Conservation (phyloP, 2,888 invertebrate species). For the Drosophila birchii region DNA sequence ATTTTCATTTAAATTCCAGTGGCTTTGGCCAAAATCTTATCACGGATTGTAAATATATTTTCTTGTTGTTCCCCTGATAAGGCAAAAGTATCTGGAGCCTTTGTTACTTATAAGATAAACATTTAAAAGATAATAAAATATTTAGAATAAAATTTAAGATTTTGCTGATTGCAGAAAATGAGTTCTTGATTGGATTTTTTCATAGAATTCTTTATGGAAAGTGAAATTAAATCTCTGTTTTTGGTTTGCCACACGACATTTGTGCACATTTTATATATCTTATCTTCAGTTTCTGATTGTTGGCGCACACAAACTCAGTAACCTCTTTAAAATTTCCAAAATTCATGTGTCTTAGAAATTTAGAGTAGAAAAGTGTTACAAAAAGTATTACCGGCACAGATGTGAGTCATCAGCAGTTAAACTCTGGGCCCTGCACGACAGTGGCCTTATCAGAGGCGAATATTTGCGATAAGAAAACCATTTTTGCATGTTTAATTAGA, state of each 20-base stretch:
- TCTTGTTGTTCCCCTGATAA: conserved; percentile 3
- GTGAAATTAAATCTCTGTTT: background rate
- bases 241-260: background rate
- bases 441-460: conserved; percentile 6
- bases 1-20: background rate
- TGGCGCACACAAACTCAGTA: conserved; percentile 16
- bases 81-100: background rate
- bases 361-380: conserved; percentile 10
- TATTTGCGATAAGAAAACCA: conserved; percentile 22
- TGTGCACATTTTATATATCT: background rate
- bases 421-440: background rate
- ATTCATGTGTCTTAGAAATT: conserved; percentile 27
- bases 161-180: background rate
- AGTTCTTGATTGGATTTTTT: background rate
- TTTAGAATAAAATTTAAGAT: background rate
- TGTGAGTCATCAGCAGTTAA: conserved; percentile 10
- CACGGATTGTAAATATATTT: conserved; percentile 1
- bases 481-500: conserved; percentile 28
- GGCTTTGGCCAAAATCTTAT: conserved; percentile 19
- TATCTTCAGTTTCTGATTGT: background rate
- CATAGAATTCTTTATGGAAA: background rate
- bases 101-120: background rate
- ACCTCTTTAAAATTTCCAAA: conserved; percentile 7
- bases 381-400: conserved; percentile 2
- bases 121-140: background rate